phyloP scores from a whole-genome alignment of 35 echinoderm and acorn worm genomes.

The Apostichopus californicus region DNA sequence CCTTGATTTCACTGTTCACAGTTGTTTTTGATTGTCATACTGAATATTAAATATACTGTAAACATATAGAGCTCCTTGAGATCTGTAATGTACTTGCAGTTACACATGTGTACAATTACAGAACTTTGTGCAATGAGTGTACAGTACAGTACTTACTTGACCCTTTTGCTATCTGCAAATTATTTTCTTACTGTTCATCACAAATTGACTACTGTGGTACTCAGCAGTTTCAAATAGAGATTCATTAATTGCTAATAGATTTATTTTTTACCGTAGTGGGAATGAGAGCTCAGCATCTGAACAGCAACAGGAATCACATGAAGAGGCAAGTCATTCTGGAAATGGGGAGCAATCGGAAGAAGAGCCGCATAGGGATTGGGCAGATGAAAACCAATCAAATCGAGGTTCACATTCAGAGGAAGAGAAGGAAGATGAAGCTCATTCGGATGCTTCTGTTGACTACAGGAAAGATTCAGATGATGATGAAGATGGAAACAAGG shows the following conservation, averaged over 20 bases:
- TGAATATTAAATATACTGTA: too few relatives aligned
- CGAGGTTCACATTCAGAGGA: conserved; percentile 33
- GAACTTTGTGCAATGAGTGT: too few relatives aligned
- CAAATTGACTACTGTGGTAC: neutral
- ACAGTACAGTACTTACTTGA: too few relatives aligned
- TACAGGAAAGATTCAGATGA: conserved; percentile 46
- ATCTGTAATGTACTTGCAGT: too few relatives aligned
- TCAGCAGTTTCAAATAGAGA: too few relatives aligned
- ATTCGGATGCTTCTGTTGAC: conserved; percentile 46
- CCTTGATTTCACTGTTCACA: too few relatives aligned
- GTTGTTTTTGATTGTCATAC: too few relatives aligned
- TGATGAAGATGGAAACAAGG: conserved; percentile 34
- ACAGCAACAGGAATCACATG: conserved; percentile 29
- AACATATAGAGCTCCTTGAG: too few relatives aligned
- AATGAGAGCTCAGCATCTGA: conserved; percentile 22
- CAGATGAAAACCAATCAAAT: conserved; percentile 18
- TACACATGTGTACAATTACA: too few relatives aligned
- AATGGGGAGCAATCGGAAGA: conserved; percentile 12
- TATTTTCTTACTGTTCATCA: too few relatives aligned
- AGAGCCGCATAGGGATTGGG: neutral
- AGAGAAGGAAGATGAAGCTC: conserved; percentile 34
- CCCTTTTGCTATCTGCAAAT: too few relatives aligned
- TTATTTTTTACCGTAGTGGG: neutral
- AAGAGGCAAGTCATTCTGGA: conserved; percentile 44
- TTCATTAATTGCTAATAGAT: too few relatives aligned